phyloP scores from a whole-genome alignment of 2,797 vertebrate genomes.

The Pterois miles region DNA sequence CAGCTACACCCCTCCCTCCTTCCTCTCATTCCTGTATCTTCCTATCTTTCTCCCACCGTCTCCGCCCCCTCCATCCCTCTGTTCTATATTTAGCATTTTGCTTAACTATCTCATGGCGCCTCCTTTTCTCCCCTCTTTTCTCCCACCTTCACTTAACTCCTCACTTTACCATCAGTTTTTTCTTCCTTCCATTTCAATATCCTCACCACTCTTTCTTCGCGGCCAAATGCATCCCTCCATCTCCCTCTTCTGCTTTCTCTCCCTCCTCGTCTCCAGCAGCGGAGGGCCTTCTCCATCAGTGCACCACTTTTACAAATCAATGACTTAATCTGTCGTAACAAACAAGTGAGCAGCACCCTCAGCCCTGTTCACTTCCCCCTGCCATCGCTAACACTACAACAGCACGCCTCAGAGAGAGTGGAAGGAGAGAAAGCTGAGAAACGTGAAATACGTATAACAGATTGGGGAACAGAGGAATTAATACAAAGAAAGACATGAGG shows the following conservation, averaged over 20 bases:
- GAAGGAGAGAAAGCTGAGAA: constrained; percentile 7
- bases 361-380: constrained; percentile 38
- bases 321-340: constrained; percentile 85
- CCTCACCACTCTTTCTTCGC: constrained; percentile 21
- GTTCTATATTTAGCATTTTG: constrained; percentile 72
- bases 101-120: constrained; percentile 59
- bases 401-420: constrained; percentile 18
- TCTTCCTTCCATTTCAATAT: constrained; percentile 20
- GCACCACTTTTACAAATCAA: constrained; percentile 84
- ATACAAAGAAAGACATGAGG: background rate
- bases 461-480: background rate
- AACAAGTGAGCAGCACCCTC: constrained; percentile 83
- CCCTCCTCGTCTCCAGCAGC: constrained; percentile 45
- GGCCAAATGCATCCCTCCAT: constrained; percentile 28
- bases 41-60: constrained; percentile 40
- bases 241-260: constrained; percentile 7
- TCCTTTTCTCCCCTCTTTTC: constrained; percentile 34
- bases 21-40: constrained; percentile 26
- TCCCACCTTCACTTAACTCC: constrained; percentile 53
- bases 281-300: constrained; percentile 80
- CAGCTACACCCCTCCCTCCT: constrained; percentile 40
- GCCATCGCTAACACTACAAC: constrained; percentile 33
- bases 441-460: background rate
- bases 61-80: constrained; percentile 49
- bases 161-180: constrained; percentile 38